A percentile compares a stretch with the other conserved stretches of the same genome.
Evolutionary conservation across 2,888 invertebrate species (phyloP).

Genomic region (Octonoba sinensis): DNA sequence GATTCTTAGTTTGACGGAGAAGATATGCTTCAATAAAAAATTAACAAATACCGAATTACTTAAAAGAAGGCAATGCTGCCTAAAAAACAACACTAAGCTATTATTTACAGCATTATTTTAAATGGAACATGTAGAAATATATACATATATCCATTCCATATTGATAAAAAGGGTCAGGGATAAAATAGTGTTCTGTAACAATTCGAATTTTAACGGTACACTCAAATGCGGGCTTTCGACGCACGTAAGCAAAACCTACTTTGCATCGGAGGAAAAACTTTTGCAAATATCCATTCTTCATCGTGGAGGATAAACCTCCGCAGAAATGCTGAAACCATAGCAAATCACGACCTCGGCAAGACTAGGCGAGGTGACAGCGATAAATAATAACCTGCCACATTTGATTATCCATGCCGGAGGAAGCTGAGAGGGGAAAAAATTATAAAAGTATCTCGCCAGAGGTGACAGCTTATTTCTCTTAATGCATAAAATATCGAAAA

Average conservation of each 20-base stretch:
- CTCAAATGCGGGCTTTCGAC: background rate
- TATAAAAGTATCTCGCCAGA: conserved; percentile 23
- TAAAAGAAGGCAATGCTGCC: no score
- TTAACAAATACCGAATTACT: no score
- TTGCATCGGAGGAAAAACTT: conserved; percentile 13
- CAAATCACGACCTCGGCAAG: conserved; percentile 14
- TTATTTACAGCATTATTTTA: no score
- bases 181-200: no score
- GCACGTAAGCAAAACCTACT: background rate
- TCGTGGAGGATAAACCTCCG: background rate
- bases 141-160: no score
- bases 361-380: conserved; percentile 24
- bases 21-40: no score
- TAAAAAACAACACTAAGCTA: no score
- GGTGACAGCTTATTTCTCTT: conserved; percentile 62
- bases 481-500: conserved; percentile 64
- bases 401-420: conserved; percentile 58
- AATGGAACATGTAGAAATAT: no score
- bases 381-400: conserved; percentile 64
- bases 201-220: no score
- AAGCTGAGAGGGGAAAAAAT: conserved; percentile 35
- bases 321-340: conserved; percentile 4
- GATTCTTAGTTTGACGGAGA: no score
- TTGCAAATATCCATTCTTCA: background rate
- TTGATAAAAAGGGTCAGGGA: no score